phyloP scores from a whole-genome alignment of 2,113 vertebrate genomes.

The Cebidichthys violaceus region DNA sequence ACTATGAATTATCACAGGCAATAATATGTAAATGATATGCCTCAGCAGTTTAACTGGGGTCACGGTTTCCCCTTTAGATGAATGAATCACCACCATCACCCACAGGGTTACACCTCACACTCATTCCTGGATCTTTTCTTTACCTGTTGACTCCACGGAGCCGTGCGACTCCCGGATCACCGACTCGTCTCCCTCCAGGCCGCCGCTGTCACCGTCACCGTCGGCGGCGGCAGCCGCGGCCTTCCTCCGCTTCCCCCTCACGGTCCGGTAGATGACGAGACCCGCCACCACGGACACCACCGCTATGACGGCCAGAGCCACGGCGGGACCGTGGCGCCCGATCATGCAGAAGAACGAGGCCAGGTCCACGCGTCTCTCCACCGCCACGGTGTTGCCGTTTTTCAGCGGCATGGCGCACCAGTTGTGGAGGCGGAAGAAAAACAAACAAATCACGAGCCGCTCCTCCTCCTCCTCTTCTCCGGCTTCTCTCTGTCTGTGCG shows the following conservation, averaged over 20 bases:
- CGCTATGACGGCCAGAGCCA: slow-evolving; percentile 70
- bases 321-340: slow-evolving; percentile 72
- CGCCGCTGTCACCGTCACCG: background rate
- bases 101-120: background rate
- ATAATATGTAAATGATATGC: background rate
- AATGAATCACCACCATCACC: background rate
- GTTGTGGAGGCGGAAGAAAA: background rate
- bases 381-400: slow-evolving; percentile 54
- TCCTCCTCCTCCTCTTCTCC: background rate
- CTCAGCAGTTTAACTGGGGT: background rate
- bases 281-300: slow-evolving; percentile 73
- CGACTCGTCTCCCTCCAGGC: slow-evolving; percentile 12
- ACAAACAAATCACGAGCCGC: background rate
- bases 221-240: slow-evolving; percentile 31
- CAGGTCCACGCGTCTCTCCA: slow-evolving; percentile 72
- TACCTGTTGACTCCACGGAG: slow-evolving; percentile 72
- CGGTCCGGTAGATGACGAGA: slow-evolving; percentile 76
- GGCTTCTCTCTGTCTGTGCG: background rate
- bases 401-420: slow-evolving; percentile 39
- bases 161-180: background rate
- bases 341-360: slow-evolving; percentile 78
- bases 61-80: too few species aligned
- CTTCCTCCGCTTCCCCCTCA: slow-evolving; percentile 71
- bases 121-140: background rate
- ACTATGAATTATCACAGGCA: background rate